phyloP scores from a whole-genome alignment of 2,888 invertebrate species.

The Phaonia tiefii region DNA sequence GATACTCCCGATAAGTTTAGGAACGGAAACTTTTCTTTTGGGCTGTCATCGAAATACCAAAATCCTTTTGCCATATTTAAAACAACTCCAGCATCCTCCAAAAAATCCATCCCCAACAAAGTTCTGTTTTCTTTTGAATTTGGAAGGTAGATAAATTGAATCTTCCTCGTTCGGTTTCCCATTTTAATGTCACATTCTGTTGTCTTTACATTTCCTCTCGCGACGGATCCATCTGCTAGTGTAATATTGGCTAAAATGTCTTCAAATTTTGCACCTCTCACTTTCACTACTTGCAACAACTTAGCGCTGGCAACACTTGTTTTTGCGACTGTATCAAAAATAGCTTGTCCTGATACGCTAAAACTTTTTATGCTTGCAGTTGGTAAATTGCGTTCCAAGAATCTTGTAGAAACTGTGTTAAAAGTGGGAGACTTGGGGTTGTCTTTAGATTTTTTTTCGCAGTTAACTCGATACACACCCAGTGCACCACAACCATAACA shows the following conservation, averaged over 20 bases:
- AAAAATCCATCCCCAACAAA: background rate
- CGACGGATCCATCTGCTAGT: constrained; percentile 54
- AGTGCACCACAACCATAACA: too few relatives aligned
- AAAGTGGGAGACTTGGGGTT: too few relatives aligned
- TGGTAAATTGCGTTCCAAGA: too few relatives aligned
- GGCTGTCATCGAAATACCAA: constrained; percentile 17
- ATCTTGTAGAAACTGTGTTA: too few relatives aligned
- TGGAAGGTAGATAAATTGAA: background rate
- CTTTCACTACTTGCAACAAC: constrained; percentile 26
- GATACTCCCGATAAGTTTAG: background rate
- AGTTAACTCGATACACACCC: too few relatives aligned
- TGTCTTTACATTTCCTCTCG: constrained; percentile 11
- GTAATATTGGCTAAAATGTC: constrained; percentile 45
- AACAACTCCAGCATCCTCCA: background rate
- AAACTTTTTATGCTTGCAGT: background rate
- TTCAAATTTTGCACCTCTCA: constrained; percentile 45
- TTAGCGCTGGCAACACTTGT: constrained; percentile 41
- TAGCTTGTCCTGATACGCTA: constrained; percentile 35
- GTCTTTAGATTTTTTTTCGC: too few relatives aligned
- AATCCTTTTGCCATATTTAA: constrained; percentile 14
- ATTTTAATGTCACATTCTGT: constrained; percentile 32
- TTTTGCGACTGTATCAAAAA: constrained; percentile 50
- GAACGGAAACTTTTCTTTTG: constrained; percentile 46
- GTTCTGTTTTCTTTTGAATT: background rate
- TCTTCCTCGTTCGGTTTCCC: background rate